Conservation (phyloP, 1,140 invertebrate genomes). For the Brachystomella parvula region DNA sequence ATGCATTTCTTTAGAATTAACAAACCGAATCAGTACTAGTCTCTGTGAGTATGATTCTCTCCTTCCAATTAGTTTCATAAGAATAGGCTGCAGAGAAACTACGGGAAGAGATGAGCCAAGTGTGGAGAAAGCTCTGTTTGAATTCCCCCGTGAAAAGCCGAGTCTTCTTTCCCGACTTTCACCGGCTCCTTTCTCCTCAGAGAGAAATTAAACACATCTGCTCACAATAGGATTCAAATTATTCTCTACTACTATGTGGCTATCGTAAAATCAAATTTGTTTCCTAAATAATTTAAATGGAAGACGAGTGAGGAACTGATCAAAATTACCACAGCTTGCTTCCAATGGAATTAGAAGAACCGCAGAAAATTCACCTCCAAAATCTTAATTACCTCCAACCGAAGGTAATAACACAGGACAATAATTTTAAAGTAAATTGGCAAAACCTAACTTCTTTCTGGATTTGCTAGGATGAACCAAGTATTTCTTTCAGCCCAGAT, state of each 20-base stretch:
- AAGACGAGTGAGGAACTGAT: too few relatives aligned
- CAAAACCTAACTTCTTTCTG: not conserved
- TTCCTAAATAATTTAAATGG: not conserved
- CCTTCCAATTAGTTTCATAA: too few relatives aligned
- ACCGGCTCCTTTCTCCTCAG: not conserved
- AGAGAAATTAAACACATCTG: not conserved
- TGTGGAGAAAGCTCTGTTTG: too few relatives aligned
- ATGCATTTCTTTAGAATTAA: too few relatives aligned
- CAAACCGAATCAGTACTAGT: too few relatives aligned
- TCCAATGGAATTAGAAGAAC: not conserved
- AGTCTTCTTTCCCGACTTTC: not conserved
- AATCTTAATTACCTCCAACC: not conserved
- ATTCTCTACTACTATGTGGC: not conserved
- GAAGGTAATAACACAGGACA: not conserved
- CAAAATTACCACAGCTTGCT: not conserved
- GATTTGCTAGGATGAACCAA: constrained; percentile 21
- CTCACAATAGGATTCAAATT: not conserved
- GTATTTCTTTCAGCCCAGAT: constrained; percentile 30
- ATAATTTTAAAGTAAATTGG: not conserved
- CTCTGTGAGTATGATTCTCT: too few relatives aligned
- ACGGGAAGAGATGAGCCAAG: too few relatives aligned
- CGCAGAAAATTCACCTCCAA: not conserved
- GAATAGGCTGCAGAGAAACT: too few relatives aligned
- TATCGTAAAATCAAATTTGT: not conserved
- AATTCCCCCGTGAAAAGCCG: not conserved